These are phyloP conservation scores for Kryptopterus vitreolus DNA, from an alignment of 2,797 vertebrate species.

Conservation along the genomic window DNA sequence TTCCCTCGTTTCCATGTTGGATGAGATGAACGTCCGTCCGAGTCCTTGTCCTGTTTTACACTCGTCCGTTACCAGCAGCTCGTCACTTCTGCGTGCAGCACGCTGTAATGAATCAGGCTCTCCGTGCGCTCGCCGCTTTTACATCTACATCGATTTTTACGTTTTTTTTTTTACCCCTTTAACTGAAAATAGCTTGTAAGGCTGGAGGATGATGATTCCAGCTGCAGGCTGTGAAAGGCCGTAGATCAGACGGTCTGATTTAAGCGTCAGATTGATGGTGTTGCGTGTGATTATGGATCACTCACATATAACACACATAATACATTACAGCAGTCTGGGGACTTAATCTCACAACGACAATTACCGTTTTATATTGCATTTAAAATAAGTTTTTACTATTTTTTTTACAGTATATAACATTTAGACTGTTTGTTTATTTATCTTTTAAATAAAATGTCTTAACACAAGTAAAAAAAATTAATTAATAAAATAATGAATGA, in stretches of 20 bases:
- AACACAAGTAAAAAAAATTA: too few relatives aligned
- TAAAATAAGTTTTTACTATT: too few relatives aligned
- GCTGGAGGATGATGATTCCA: not conserved
- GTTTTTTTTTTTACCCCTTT: not conserved
- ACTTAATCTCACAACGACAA: not conserved
- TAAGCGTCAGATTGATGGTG: not conserved
- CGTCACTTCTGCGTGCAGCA: not conserved
- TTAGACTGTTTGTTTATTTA: too few relatives aligned
- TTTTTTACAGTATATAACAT: too few relatives aligned
- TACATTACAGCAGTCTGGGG: not conserved
- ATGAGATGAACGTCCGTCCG: not conserved
- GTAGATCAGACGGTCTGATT: constrained; percentile 14
- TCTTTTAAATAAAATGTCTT: too few relatives aligned
- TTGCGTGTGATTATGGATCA: not conserved
- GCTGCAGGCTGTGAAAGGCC: not conserved
- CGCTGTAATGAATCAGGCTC: not conserved
- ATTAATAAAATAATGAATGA: too few relatives aligned
- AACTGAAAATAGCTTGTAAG: not conserved
- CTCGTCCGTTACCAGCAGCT: constrained; percentile 1
- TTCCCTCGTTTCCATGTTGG: not conserved
- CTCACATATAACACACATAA: too few relatives aligned
- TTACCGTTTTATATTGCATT: too few relatives aligned
- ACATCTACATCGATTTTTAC: not conserved
- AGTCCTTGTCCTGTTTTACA: constrained; percentile 9
- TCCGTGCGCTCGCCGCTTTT: not conserved